phyloP scores from a whole-genome alignment of 2,888 invertebrate genomes.

The Melieria omissa region DNA sequence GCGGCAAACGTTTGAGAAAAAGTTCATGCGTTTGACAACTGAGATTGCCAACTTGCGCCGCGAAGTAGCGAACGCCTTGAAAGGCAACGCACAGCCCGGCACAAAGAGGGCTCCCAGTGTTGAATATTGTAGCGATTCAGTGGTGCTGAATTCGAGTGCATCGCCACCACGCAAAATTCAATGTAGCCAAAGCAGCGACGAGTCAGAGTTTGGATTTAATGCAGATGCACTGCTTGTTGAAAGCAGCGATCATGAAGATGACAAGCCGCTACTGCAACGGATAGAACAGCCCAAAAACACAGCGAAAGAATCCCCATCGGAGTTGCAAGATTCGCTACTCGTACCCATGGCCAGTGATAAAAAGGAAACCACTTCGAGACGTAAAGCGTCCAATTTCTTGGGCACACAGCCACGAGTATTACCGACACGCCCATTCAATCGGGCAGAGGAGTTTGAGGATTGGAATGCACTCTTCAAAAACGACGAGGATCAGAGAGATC shows the following conservation, averaged over 20 bases:
- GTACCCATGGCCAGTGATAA: no score
- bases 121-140: no score
- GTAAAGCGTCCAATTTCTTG: conserved; percentile 15
- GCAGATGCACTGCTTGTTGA: no score
- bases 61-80: conserved; percentile 12
- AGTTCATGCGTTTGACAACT: conserved; percentile 31
- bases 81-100: neutral
- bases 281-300: no score
- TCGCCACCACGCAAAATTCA: neutral
- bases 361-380: neutral
- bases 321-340: no score
- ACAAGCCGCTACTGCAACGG: no score
- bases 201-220: no score
- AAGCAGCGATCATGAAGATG: no score
- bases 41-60: conserved; percentile 37
- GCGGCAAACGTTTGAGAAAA: conserved; percentile 37
- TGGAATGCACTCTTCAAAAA: conserved; percentile 30
- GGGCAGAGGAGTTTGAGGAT: conserved; percentile 33
- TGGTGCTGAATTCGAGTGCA: no score
- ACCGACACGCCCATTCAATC: conserved; percentile 24
- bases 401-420: conserved; percentile 19
- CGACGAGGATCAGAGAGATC: conserved; percentile 36
- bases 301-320: no score
- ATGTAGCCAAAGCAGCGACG: neutral
- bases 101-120: neutral